Conservation (phyloP, 2,888 invertebrate species). For the Polietes domitor region DNA sequence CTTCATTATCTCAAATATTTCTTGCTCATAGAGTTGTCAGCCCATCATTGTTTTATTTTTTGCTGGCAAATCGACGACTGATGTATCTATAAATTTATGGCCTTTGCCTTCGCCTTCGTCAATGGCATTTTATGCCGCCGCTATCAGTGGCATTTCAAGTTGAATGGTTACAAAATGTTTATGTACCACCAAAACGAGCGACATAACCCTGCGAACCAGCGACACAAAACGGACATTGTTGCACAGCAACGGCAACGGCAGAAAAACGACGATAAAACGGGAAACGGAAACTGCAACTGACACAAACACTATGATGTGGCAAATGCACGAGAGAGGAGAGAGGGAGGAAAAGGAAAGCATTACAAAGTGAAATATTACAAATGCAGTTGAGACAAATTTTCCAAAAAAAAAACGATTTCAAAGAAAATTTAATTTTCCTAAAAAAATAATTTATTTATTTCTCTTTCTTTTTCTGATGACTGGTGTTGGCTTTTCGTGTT, state of each 20-base stretch:
- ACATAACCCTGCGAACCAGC: background rate
- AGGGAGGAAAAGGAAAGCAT: background rate
- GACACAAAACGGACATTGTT: constrained; percentile 14
- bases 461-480: background rate
- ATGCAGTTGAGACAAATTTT: background rate
- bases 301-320: background rate
- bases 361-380: background rate
- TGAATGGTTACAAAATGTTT: constrained; percentile 14
- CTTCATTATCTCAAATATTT: too few species aligned
- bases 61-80: background rate
- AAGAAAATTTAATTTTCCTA: background rate
- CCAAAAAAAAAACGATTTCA: background rate
- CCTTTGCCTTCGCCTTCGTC: background rate
- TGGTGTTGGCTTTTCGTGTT: background rate
- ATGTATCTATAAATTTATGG: background rate
- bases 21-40: too few species aligned
- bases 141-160: constrained; percentile 22
- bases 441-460: background rate
- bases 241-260: background rate
- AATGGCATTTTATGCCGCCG: background rate
- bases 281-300: background rate
- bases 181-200: too few species aligned
- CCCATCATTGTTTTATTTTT: too few species aligned
- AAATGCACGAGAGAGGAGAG: background rate
- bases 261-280: too few species aligned